phyloP scores from a whole-genome alignment of 2,113 vertebrate species.

The Coturnix japonica region DNA sequence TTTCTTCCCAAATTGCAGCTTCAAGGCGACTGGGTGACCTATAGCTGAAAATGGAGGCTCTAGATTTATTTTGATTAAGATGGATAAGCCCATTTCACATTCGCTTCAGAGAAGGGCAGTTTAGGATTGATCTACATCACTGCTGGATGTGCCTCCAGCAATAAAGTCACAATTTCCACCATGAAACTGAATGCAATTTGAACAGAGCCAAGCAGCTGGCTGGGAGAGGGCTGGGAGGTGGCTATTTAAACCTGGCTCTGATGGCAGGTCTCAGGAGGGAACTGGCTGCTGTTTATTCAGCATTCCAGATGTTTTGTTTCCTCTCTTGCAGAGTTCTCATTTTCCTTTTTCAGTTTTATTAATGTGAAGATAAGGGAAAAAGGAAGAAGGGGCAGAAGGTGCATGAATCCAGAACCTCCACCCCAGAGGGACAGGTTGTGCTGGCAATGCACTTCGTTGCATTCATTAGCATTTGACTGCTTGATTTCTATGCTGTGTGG shows the following conservation, averaged over 20 bases:
- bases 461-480: neutral
- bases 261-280: neutral
- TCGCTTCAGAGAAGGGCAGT: neutral
- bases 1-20: neutral
- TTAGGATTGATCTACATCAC: neutral
- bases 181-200: neutral
- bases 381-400: neutral
- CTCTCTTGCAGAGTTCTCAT: neutral
- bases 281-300: neutral
- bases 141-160: neutral
- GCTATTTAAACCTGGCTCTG: neutral
- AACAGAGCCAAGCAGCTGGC: neutral
- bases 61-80: conserved; percentile 7
- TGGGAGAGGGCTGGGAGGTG: neutral
- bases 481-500: neutral
- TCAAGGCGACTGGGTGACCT: neutral
- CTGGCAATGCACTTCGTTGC: neutral
- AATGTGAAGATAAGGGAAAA: neutral
- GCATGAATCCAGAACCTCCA: neutral
- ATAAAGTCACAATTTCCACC: neutral
- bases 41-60: neutral
- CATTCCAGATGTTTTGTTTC: neutral
- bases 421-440: neutral
- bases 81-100: neutral
- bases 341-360: neutral